Evolutionary conservation across 2,888 invertebrate genomes (phyloP), one percentile per base, ranked within the genome.

Genomic region (Salpingus planirostris): DNA sequence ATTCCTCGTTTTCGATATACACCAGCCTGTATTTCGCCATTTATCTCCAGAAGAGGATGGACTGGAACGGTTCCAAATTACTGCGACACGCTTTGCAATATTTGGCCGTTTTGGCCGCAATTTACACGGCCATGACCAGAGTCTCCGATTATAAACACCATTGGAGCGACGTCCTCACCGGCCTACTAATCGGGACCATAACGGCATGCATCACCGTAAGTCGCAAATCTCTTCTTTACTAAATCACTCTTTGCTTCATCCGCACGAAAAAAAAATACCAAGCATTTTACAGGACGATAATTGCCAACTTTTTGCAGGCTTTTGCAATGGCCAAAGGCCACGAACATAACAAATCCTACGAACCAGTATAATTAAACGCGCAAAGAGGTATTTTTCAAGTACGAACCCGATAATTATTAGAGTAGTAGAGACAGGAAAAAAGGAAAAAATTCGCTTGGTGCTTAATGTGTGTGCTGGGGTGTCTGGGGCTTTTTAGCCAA

Each of bases 71-170:
- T 11, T 82, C 85, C 30, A 82, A 80, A 57, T 71, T 97, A 33
- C 63, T 91, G 27, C 79, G 80, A 31, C 91, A 91, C 57, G 74
- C 82, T n/a, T 64, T 92, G 29, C 96, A 97, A 67, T 80, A 86
- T 57, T 46, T 80, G 7, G 76, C 86, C 30, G 67, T 95, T 40
- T 70, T 80, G 64, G 68, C 87, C 62, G 83, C 92, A 15, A 81
- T 86, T 76, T 87, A 78, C 62, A 89, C 89, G 6, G 81, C 85
- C n/a, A 73, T 95, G 69, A 84, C 90, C 1, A 74, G 96, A 18
- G 78, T 97, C 21, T 90, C 90, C 1, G 89, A 97, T 69, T 91
- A 96, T 71, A 96, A 96, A 62, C 96, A 97, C 65, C 96, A 97
- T 59, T 95, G 93, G 90, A 92, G 89, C 54, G 97, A 97, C 65